Base-by-base conservation (phyloP, 2,113 vertebrate species). In the Bungarus multicinctus region DNA sequence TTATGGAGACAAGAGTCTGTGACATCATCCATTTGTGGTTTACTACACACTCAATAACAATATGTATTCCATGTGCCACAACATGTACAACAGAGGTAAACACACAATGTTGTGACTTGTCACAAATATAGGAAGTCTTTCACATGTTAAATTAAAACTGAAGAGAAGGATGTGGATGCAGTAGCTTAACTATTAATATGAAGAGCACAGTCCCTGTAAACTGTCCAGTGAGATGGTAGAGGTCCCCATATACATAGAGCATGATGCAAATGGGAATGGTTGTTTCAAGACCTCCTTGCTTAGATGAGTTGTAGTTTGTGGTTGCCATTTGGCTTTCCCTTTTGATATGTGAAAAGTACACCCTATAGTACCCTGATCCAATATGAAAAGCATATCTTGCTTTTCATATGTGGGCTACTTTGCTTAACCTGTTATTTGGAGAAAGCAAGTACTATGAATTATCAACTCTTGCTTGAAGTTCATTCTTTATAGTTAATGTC, bases 61-160 rank as follows among this genome's bases (percentile, higher is more conserved):
- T n/a, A 93, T 2, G 69, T 93, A 89, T 93, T 92, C 87, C 90
- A 94, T 93, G 95, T 95, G 93, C 34, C 87, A 90, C 89, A 92
- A 89, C 88, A 92, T 0, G 4, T 57, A 64, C 4, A 18, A 0
- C 1, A 91, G n/a, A 0, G 22, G 2, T 60, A 85, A 93, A 89
- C 55, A 85, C 23, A 87, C 5, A 74, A 34, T n/a, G 34, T 14
- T 74, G 64, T 74, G 69, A 74, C n/a, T 74, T 34, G 69, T 74
- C 69, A 34, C 69, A 74, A n/a, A n/a, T 74, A 39, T 34, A 20
- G 69, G 69, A 74, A 74, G n/a, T n/a, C n/a, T 74, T 34, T 30
- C 27, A 30, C 60, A 64, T 30, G 27, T 30, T 64, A 30, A 30
- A 64, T 64, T 64, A 30, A 74, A 74, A 39, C n/a, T 18, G n/a